These are phyloP conservation scores for Caenorhabditis sp. DNA, from an alignment of 2,888 invertebrate genomes.

Conservation along the genomic window DNA sequence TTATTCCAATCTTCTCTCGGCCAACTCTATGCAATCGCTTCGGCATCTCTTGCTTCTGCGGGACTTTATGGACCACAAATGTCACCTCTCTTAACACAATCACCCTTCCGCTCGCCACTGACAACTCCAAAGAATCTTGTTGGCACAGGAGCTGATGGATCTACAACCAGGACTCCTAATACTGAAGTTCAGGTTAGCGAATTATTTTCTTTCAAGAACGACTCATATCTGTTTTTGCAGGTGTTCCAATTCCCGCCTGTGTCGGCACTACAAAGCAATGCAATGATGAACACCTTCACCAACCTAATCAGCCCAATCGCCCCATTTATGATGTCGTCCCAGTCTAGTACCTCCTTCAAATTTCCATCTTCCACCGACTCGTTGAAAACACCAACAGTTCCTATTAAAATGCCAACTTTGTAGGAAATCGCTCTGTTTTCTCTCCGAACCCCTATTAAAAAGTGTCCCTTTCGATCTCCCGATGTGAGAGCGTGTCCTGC, in stretches of 20 bases:
- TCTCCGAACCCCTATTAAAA: neutral
- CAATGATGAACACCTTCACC: conserved; percentile 50
- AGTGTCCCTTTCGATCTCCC: conserved; percentile 31
- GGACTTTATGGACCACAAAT: conserved; percentile 61
- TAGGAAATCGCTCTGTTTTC: conserved; percentile 6
- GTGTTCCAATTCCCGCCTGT: conserved; percentile 65
- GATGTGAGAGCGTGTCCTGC: conserved; percentile 48
- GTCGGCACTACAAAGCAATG: conserved; percentile 24
- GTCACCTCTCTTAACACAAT: conserved; percentile 45
- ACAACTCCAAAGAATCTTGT: conserved; percentile 36
- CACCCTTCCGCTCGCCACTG: conserved; percentile 55
- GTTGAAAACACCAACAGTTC: conserved; percentile 63
- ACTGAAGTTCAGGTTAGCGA: conserved; percentile 49
- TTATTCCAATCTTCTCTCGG: conserved; percentile 25
- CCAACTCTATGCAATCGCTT: conserved; percentile 50
- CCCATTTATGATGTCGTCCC: conserved; percentile 54
- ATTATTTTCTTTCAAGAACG: too few relatives aligned
- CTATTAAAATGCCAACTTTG: conserved; percentile 49
- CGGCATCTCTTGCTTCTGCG: conserved; percentile 58
- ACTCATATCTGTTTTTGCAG: conserved; percentile 28
- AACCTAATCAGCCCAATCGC: conserved; percentile 49
- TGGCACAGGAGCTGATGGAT: neutral
- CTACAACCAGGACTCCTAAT: neutral
- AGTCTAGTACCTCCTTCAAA: conserved; percentile 47
- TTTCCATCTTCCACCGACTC: conserved; percentile 62